Conservation (phyloP, 2,113 vertebrate genomes). For the Malurus melanocephalus region DNA sequence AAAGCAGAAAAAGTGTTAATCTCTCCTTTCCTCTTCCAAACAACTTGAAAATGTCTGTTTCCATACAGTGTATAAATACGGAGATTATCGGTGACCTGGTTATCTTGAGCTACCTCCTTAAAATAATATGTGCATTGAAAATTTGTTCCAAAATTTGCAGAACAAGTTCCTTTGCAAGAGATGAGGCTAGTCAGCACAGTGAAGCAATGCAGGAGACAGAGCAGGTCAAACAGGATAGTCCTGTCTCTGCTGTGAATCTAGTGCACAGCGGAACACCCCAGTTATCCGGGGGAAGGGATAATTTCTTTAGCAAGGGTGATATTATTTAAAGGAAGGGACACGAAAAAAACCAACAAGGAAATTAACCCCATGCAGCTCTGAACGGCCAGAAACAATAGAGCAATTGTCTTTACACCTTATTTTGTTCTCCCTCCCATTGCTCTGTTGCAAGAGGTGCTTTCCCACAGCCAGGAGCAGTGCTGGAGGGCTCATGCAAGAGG, state of each 20-base stretch:
- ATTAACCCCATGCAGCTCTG: not conserved
- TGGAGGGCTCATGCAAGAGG: not conserved
- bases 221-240: constrained; percentile 4
- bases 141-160: not conserved
- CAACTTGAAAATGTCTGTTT: not conserved
- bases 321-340: not conserved
- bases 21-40: not conserved
- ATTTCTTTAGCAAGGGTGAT: not conserved
- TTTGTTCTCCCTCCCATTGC: not conserved
- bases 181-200: not conserved
- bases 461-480: not conserved
- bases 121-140: not conserved
- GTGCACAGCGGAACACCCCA: not conserved
- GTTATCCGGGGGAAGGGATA: not conserved
- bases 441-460: not conserved
- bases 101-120: not conserved
- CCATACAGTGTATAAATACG: not conserved
- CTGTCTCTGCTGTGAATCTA: not conserved
- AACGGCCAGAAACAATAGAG: not conserved
- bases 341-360: not conserved
- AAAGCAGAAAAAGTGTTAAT: constrained; percentile 9
- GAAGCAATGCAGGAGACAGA: not conserved
- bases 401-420: not conserved
- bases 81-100: not conserved
- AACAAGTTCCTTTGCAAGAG: not conserved